Conservation (phyloP, 2,797 vertebrate species). For the Crypturellus tataupa region DNA sequence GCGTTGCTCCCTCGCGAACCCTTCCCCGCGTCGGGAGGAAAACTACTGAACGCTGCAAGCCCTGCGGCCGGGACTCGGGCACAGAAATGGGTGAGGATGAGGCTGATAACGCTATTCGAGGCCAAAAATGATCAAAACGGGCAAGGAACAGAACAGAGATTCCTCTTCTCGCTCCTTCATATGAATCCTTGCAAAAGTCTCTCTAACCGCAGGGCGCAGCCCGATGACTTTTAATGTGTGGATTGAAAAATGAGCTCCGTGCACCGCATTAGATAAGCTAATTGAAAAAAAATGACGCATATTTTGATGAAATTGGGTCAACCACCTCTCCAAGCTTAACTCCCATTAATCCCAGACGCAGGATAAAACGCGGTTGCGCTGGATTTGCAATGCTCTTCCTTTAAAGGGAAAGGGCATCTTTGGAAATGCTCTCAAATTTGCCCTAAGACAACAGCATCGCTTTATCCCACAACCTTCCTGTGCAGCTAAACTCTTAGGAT, state of each 20-base stretch:
- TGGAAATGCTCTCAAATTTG: too few species aligned
- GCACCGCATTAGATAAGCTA: neutral
- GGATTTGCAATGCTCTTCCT: too few species aligned
- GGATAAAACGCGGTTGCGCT: too few species aligned
- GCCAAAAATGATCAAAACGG: neutral
- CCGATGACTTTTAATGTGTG: neutral
- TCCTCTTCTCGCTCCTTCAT: neutral
- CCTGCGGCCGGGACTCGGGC: neutral
- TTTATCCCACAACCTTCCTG: too few species aligned
- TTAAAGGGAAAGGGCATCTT: too few species aligned
- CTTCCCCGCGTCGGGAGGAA: neutral
- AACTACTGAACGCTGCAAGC: neutral
- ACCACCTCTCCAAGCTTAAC: neutral
- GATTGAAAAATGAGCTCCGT: neutral
- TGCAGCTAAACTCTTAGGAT: too few species aligned
- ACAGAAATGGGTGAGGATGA: neutral
- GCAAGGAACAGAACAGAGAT: neutral
- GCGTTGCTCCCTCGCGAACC: neutral
- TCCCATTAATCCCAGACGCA: neutral
- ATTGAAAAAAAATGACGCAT: neutral
- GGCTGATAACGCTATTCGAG: fast-evolving
- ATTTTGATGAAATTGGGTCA: neutral
- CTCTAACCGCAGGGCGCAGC: neutral
- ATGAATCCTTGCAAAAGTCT: neutral
- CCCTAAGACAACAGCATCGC: too few species aligned